Evolutionary conservation across 2,797 vertebrate species (phyloP).

Genomic region (Platyrinchus mystaceus): DNA sequence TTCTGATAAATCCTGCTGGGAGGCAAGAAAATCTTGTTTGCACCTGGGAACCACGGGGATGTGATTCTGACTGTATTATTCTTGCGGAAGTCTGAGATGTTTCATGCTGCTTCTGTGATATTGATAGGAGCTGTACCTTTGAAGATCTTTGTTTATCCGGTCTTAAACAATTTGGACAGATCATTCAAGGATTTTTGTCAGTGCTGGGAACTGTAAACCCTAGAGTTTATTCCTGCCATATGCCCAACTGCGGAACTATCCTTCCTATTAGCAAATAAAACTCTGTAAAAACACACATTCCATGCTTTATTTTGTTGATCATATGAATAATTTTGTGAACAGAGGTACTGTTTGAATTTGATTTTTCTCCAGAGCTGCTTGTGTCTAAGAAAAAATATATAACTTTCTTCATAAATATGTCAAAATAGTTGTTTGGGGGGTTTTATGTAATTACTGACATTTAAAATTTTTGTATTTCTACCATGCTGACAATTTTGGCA

Average conservation of each 20-base stretch:
- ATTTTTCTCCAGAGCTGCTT: not conserved
- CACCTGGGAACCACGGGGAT: not conserved
- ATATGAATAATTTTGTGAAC: not conserved
- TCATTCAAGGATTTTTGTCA: not conserved
- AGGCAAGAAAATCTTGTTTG: not conserved
- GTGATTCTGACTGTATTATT: not conserved
- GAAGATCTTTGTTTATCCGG: not conserved
- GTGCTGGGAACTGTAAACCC: not conserved
- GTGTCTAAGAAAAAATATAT: not conserved
- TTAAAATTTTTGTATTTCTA: rapidly evolving
- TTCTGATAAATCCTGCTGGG: not conserved
- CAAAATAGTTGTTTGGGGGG: not conserved
- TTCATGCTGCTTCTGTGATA: not conserved
- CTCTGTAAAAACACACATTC: not conserved
- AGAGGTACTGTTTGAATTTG: not conserved
- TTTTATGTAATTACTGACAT: not conserved
- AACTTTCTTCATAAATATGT: not conserved
- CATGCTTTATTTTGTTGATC: not conserved
- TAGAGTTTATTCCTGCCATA: not conserved
- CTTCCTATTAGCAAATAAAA: not conserved
- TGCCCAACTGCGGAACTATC: not conserved
- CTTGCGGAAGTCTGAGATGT: not conserved
- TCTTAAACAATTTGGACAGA: not conserved
- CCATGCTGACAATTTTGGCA: slow-evolving; percentile 21
- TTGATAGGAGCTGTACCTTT: not conserved